These are phyloP conservation scores for Microctenopoma lineatum DNA, from an alignment of 2,797 vertebrate genomes.

Conservation along the genomic window DNA sequence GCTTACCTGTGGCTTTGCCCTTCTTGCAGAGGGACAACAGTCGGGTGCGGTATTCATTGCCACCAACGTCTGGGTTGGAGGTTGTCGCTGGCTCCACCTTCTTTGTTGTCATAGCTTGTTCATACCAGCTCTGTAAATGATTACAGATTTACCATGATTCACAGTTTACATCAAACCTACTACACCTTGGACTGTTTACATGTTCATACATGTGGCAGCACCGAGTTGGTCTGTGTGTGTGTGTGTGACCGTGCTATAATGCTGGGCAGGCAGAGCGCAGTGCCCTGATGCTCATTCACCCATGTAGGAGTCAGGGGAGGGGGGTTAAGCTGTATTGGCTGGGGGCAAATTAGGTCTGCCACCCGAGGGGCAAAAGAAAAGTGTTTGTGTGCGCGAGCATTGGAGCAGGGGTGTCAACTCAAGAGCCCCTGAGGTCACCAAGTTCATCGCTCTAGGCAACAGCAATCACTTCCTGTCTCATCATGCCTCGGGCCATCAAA, in stretches of 20 bases:
- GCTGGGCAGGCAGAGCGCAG: conserved; percentile 43
- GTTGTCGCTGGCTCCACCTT: neutral
- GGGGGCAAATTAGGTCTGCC: conserved; percentile 80
- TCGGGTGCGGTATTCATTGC: conserved; percentile 27
- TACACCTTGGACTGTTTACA: conserved; percentile 19
- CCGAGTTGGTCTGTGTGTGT: conserved; percentile 34
- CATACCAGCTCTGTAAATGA: conserved; percentile 78
- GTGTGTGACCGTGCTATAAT: conserved; percentile 50
- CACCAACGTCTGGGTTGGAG: neutral
- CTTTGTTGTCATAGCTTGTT: conserved; percentile 41
- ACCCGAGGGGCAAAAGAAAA: conserved; percentile 71
- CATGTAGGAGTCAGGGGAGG: conserved; percentile 63
- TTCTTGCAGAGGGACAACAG: conserved; percentile 80
- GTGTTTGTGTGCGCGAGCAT: conserved; percentile 49
- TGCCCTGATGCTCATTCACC: conserved; percentile 66
- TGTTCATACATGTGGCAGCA: conserved; percentile 18
- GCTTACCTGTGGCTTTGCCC: conserved; percentile 81
- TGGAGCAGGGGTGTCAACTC: conserved; percentile 62
- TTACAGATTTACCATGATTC: too few relatives aligned
- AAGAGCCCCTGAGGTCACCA: conserved; percentile 71
- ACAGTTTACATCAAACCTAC: conserved; percentile 34
- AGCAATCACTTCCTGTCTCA: conserved; percentile 76
- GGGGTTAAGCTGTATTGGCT: conserved; percentile 83
- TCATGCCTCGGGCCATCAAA: conserved; percentile 56
- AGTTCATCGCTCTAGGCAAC: conserved; percentile 76